A percentile compares a stretch with the other conserved stretches of the same genome.
These are phyloP conservation scores for Cyanoderma ruficeps DNA, from an alignment of 2,113 vertebrate genomes.

Conservation along the genomic window DNA sequence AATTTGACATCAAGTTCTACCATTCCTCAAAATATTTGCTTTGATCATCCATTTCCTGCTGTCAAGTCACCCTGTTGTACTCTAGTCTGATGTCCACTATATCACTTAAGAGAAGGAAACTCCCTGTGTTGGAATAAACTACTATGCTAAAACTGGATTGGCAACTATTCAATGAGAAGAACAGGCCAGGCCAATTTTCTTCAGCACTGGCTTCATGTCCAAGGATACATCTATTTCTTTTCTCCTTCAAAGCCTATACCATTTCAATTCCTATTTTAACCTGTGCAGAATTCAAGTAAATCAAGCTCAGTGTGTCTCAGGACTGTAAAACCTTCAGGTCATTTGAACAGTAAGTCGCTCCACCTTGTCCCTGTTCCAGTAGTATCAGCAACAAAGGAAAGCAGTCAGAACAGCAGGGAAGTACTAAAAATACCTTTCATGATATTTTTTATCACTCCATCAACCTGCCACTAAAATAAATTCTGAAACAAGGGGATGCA, in stretches of 20 bases:
- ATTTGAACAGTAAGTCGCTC: not conserved
- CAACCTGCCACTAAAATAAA: not conserved
- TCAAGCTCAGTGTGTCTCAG: not conserved
- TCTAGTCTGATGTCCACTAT: not conserved
- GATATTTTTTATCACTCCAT: not conserved
- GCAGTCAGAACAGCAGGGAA: not conserved
- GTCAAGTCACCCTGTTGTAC: not conserved
- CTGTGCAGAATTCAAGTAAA: not conserved
- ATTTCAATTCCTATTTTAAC: not conserved
- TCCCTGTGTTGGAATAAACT: not conserved
- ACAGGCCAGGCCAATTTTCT: not conserved
- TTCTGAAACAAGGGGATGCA: not conserved
- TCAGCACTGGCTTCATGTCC: not conserved
- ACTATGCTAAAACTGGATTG: not conserved
- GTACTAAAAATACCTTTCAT: not conserved
- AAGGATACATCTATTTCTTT: not conserved
- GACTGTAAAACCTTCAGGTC: not conserved
- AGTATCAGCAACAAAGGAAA: not conserved
- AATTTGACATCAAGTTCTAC: not conserved
- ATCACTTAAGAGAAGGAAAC: not conserved
- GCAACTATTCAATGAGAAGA: not conserved
- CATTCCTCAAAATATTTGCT: not conserved
- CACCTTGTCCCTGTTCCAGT: not conserved
- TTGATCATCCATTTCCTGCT: not conserved
- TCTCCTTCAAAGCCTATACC: not conserved